Evolutionary conservation across 2,113 vertebrate species (phyloP).

Genomic region (Rhea pennata): DNA sequence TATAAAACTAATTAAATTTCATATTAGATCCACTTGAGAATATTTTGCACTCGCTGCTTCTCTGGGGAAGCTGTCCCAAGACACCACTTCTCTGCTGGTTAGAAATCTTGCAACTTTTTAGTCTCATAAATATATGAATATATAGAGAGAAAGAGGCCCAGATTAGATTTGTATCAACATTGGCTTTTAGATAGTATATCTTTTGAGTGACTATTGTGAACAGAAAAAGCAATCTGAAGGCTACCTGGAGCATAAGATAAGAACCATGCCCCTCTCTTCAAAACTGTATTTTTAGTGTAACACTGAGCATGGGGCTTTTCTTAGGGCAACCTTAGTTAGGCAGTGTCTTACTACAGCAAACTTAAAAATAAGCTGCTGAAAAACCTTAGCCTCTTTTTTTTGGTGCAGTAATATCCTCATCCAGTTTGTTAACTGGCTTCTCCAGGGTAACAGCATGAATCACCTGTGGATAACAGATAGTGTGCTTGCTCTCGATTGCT

Average conservation of each 20-base stretch:
- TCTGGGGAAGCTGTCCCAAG: neutral
- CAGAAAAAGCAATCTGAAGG: neutral
- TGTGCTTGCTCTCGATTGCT: accelerated
- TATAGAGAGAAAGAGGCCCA: accelerated
- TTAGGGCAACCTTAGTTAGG: neutral
- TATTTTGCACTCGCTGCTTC: neutral
- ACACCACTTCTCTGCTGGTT: neutral
- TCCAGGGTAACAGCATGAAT: neutral
- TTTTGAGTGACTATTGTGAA: neutral
- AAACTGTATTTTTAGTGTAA: neutral
- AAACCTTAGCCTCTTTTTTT: neutral
- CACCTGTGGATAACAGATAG: neutral
- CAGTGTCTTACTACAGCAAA: neutral
- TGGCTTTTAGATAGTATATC: neutral
- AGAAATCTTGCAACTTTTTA: neutral
- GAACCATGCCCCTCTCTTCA: too few species aligned
- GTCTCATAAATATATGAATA: too few species aligned
- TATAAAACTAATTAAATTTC: neutral
- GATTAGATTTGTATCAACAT: neutral
- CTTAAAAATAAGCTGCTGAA: neutral
- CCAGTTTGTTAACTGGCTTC: neutral
- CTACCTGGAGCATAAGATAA: neutral
- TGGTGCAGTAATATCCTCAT: neutral
- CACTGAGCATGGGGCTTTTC: neutral
- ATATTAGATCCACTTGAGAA: neutral